These are phyloP conservation scores for Morbakka virulenta DNA, from an alignment of 30 jellyfish, hydroid and myxozoan genomes.

Conservation along the genomic window DNA sequence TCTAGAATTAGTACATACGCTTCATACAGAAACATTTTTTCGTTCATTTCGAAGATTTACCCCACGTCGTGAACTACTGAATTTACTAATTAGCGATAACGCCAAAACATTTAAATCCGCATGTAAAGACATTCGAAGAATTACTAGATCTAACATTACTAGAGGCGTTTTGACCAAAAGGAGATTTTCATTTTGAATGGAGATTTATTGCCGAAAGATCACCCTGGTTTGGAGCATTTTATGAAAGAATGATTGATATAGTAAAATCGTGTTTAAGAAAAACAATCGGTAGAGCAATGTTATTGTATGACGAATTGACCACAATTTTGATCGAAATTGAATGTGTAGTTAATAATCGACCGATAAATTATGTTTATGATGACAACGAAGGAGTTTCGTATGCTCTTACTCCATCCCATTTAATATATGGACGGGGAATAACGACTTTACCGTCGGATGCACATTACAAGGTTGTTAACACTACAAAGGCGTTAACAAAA, in stretches of 20 bases:
- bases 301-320: conserved; percentile 3
- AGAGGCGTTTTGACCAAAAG: not conserved
- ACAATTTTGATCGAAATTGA: conserved; percentile 19
- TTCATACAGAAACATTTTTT: no score
- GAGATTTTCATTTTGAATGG: not conserved
- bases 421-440: conserved; percentile 24
- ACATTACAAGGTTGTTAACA: conserved; percentile 27
- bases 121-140: no score
- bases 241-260: conserved; percentile 28
- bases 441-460: not conserved
- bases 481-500: conserved; percentile 23
- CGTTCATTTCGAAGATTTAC: conserved; percentile 18
- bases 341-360: conserved; percentile 14
- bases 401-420: conserved; percentile 26
- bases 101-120: conserved; percentile 6
- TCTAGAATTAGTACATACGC: no score
- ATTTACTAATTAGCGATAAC: not conserved
- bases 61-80: conserved; percentile 8
- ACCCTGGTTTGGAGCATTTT: no score
- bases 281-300: conserved; percentile 34
- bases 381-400: conserved; percentile 25
- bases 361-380: conserved; percentile 16
- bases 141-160: not conserved
- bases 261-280: conserved; percentile 25
- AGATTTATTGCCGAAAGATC: conserved; percentile 22